Conservation (phyloP, 2,888 invertebrate genomes). For the Harmothoe impar region DNA sequence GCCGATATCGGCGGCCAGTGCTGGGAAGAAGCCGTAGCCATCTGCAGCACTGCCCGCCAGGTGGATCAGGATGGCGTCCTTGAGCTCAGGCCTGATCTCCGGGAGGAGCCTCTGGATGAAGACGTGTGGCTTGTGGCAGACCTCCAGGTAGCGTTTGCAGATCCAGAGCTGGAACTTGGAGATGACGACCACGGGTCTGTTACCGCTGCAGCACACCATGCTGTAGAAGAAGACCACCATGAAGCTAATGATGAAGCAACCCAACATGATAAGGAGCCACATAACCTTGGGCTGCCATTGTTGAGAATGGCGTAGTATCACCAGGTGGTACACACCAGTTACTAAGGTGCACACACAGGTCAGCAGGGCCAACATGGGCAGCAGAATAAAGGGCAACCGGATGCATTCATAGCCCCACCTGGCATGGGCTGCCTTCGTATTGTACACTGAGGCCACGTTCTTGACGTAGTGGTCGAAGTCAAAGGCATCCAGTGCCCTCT, state of each 20-base stretch:
- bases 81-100: not conserved
- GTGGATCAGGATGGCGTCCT: not conserved
- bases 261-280: not conserved
- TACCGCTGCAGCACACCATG: not conserved
- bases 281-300: not conserved
- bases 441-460: conserved; percentile 14
- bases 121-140: conserved; percentile 15
- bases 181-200: not conserved
- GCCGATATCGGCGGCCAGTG: conserved; percentile 2
- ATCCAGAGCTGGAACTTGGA: not conserved
- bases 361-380: not conserved
- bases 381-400: not conserved
- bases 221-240: not conserved
- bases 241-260: not conserved
- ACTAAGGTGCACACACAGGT: not conserved
- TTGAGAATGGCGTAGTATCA: not conserved
- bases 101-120: not conserved
- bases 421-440: not conserved
- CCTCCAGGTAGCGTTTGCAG: not conserved
- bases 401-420: conserved; percentile 2
- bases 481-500: not conserved
- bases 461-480: not conserved
- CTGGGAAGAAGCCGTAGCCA: conserved; percentile 4
- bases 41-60: conserved; percentile 22
- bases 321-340: not conserved